These are phyloP conservation scores for Listronotus oregonensis DNA, from an alignment of 1,140 invertebrate genomes.

Conservation along the genomic window DNA sequence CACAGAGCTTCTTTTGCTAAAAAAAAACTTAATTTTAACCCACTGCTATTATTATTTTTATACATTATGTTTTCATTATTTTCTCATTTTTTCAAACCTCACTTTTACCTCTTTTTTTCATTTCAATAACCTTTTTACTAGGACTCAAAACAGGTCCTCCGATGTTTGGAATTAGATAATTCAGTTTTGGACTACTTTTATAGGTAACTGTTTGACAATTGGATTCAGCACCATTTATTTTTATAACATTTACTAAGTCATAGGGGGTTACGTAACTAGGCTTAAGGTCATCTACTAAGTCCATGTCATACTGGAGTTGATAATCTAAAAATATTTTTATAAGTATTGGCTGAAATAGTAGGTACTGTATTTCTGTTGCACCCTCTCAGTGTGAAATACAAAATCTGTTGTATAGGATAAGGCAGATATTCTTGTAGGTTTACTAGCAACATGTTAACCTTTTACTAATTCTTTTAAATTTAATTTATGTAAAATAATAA, in stretches of 20 bases:
- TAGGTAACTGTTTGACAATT: constrained; percentile 40
- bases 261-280: constrained; percentile 42
- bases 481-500: no score
- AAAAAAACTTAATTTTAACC: neutral
- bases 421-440: no score
- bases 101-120: constrained; percentile 34
- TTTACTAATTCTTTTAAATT: no score
- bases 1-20: constrained; percentile 73
- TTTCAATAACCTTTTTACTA: constrained; percentile 32
- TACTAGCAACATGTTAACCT: no score
- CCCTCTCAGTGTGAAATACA: no score
- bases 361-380: no score
- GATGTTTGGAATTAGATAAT: constrained; percentile 5
- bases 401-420: no score
- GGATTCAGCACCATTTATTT: constrained; percentile 14
- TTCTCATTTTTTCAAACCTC: constrained; percentile 1
- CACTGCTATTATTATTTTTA: no score
- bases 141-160: constrained; percentile 12
- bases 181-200: constrained; percentile 31
- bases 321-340: constrained; percentile 14
- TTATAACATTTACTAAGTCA: constrained; percentile 41
- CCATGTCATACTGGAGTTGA: constrained; percentile 28
- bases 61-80: neutral
- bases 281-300: constrained; percentile 20
- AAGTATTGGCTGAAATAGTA: no score